A percentile compares a stretch with the other conserved stretches of the same genome.
Evolutionary conservation across 2,113 vertebrate genomes (phyloP).

Genomic region (Tragelaphus strepsiceros): DNA sequence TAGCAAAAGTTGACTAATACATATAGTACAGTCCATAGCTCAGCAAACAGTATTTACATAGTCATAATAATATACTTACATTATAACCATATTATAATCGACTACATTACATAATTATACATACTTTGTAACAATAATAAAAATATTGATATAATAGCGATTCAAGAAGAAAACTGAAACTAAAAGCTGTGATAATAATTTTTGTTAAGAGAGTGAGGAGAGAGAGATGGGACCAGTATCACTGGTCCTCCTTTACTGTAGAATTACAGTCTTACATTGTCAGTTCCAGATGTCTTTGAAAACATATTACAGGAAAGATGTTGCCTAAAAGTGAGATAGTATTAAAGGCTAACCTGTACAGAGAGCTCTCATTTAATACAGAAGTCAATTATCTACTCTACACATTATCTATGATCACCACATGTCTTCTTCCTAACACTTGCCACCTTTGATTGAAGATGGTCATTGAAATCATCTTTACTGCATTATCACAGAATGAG

Average conservation of each 20-base stretch:
- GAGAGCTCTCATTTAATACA: neutral
- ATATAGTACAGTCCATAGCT: neutral
- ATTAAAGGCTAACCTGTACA: neutral
- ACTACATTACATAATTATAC: neutral
- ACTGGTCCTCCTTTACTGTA: neutral
- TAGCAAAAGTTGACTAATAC: neutral
- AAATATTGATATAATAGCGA: neutral
- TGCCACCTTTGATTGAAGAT: neutral
- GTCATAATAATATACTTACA: neutral
- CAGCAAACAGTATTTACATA: neutral
- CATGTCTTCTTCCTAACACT: neutral
- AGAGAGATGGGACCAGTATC: neutral
- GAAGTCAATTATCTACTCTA: neutral
- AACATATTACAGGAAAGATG: neutral
- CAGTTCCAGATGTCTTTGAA: neutral
- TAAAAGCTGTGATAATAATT: neutral
- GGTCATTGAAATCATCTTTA: neutral
- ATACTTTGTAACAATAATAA: neutral
- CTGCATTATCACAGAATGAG: neutral
- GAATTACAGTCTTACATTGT: neutral
- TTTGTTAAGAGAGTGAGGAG: neutral
- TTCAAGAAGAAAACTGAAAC: slow-evolving; percentile 16
- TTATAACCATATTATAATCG: neutral
- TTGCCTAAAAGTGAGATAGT: neutral
- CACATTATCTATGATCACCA: neutral